Conservation (phyloP, 2,113 vertebrate genomes). For the Corydoras sp. region DNA sequence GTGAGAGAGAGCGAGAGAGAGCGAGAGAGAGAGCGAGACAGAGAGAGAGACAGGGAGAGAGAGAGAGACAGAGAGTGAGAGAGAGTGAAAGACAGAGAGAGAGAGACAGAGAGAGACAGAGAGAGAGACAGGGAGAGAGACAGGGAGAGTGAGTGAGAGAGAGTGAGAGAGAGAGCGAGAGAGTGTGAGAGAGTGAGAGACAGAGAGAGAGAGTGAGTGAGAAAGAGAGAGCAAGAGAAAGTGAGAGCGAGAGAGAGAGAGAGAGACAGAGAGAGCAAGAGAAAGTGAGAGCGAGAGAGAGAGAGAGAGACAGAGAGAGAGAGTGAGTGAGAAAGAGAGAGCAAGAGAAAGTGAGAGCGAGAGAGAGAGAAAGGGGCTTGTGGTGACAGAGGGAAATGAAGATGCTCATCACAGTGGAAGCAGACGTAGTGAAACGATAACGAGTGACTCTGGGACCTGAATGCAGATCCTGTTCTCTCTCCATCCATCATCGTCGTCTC, state of each 20-base stretch:
- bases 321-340: slow-evolving; percentile 20
- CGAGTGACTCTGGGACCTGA: background rate
- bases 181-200: slow-evolving; percentile 15
- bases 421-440: background rate
- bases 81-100: background rate
- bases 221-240: too few species aligned
- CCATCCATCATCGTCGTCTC: slow-evolving; percentile 6
- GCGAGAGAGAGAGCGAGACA: background rate
- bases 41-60: background rate
- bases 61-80: background rate
- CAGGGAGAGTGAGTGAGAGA: slow-evolving; percentile 16
- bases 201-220: slow-evolving; percentile 19
- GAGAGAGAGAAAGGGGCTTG: background rate
- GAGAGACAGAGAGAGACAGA: slow-evolving; percentile 8
- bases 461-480: slow-evolving; percentile 8
- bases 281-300: too few species aligned
- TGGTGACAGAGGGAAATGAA: slow-evolving; percentile 10
- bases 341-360: background rate
- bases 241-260: slow-evolving; percentile 17
- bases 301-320: slow-evolving; percentile 16
- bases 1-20: too few species aligned
- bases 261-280: too few species aligned
- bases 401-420: slow-evolving; percentile 13
- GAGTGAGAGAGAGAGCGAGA: slow-evolving; percentile 18
- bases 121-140: slow-evolving; percentile 15